Conservation (phyloP, 2,888 invertebrate genomes). For the Troglohyphantes excavatus region DNA sequence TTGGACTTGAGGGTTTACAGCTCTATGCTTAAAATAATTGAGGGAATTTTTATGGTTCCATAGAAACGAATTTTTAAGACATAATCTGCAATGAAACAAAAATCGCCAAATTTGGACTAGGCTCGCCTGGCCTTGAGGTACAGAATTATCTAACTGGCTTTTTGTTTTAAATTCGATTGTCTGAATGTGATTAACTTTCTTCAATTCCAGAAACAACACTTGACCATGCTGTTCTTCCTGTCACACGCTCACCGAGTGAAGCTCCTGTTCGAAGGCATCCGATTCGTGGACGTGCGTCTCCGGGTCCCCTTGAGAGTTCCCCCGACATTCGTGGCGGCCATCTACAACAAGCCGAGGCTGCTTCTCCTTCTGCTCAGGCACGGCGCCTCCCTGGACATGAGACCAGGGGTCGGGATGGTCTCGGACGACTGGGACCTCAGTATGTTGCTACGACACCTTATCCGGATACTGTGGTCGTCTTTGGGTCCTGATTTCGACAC, state of each 20-base stretch:
- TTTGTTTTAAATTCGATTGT: too few relatives aligned
- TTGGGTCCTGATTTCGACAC: constrained; percentile 8
- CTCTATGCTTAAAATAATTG: too few relatives aligned
- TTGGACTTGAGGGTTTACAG: too few relatives aligned
- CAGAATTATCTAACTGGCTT: too few relatives aligned
- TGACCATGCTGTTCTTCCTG: constrained; percentile 48
- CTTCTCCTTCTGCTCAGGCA: constrained; percentile 17
- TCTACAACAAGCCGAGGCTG: constrained; percentile 48
- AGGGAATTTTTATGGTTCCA: too few relatives aligned
- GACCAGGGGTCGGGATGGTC: not conserved
- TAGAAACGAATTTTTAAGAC: too few relatives aligned
- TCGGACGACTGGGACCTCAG: constrained; percentile 55
- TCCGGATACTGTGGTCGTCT: constrained; percentile 44
- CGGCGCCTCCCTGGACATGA: constrained; percentile 20
- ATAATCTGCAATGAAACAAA: too few relatives aligned
- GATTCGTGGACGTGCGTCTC: constrained; percentile 46
- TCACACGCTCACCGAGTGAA: constrained; percentile 47
- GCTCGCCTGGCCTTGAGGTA: too few relatives aligned
- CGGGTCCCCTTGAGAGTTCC: constrained; percentile 44
- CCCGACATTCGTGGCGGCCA: constrained; percentile 49
- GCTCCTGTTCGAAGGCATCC: constrained; percentile 10
- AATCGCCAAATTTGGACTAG: too few relatives aligned
- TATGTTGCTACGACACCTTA: constrained; percentile 58
- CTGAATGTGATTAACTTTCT: too few relatives aligned
- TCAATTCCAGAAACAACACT: constrained; percentile 53